These are phyloP conservation scores for Arremon brunneinucha DNA, from an alignment of 2,797 vertebrate species.

Conservation along the genomic window DNA sequence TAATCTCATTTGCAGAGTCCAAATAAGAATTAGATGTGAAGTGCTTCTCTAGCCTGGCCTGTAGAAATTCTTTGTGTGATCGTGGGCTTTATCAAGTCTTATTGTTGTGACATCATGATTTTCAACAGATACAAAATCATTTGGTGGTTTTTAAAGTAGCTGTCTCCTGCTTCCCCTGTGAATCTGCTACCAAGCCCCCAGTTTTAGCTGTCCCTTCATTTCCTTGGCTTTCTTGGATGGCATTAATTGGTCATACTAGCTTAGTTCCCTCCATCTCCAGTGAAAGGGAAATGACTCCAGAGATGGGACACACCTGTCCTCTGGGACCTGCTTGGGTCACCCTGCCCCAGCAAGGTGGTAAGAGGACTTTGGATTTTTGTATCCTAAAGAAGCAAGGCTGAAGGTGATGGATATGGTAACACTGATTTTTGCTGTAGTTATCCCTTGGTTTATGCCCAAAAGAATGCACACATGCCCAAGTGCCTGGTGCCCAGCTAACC, in stretches of 20 bases:
- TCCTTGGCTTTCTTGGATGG: neutral
- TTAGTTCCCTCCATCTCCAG: neutral
- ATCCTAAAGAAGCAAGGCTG: neutral
- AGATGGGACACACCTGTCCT: accelerated
- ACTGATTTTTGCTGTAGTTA: neutral
- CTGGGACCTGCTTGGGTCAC: neutral
- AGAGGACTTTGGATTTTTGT: neutral
- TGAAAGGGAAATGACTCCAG: neutral
- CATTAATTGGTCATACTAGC: accelerated
- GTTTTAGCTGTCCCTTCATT: neutral
- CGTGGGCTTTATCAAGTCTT: neutral
- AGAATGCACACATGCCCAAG: accelerated
- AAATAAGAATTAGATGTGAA: neutral
- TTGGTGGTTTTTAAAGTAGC: neutral
- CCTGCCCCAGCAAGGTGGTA: neutral
- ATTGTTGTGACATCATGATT: neutral
- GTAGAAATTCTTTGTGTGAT: neutral
- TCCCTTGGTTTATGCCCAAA: neutral
- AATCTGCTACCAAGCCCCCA: neutral
- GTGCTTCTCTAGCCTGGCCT: neutral
- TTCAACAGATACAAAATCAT: neutral
- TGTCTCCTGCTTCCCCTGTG: neutral
- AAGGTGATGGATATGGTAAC: neutral
- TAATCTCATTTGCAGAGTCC: neutral
- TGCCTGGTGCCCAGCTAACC: neutral